Conservation (phyloP, 2,888 invertebrate genomes). For the Chalcis sispes region DNA sequence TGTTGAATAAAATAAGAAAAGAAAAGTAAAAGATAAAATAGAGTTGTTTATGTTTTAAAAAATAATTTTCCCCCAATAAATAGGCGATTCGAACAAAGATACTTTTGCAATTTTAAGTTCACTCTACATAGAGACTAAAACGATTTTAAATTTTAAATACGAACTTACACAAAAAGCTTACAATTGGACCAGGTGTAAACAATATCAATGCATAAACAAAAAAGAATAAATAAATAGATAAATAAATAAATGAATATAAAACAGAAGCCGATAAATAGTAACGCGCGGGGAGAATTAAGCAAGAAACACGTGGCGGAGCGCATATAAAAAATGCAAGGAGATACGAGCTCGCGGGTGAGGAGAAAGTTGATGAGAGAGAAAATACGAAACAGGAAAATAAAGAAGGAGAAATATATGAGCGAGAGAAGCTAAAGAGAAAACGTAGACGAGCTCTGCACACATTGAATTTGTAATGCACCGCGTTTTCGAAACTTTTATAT, state of each 20-base stretch:
- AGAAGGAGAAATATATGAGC: slow-evolving; percentile 9
- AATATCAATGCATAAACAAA: neutral
- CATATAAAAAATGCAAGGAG: neutral
- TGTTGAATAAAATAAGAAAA: too few species aligned
- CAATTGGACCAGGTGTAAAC: neutral
- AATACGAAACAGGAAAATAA: neutral
- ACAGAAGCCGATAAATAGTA: neutral
- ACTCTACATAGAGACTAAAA: too few species aligned
- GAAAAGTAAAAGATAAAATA: neutral
- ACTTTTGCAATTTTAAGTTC: too few species aligned
- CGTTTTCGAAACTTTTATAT: neutral
- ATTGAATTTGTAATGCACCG: slow-evolving; percentile 33
- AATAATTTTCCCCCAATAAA: too few species aligned
- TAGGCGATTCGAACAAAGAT: too few species aligned
- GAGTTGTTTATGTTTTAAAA: neutral
- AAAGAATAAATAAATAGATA: neutral
- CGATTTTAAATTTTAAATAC: too few species aligned
- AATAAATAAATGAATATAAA: neutral
- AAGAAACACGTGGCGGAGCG: neutral
- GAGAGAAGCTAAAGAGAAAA: neutral
- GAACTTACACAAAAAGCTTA: too few species aligned
- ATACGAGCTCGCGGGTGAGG: too few species aligned
- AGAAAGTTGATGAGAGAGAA: neutral
- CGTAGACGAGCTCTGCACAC: slow-evolving; percentile 3
- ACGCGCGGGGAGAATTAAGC: neutral